A percentile compares a stretch with the other conserved stretches of the same genome.
Evolutionary conservation across 2,797 vertebrate species (phyloP).

Genomic region (Sphenodon punctatus): DNA sequence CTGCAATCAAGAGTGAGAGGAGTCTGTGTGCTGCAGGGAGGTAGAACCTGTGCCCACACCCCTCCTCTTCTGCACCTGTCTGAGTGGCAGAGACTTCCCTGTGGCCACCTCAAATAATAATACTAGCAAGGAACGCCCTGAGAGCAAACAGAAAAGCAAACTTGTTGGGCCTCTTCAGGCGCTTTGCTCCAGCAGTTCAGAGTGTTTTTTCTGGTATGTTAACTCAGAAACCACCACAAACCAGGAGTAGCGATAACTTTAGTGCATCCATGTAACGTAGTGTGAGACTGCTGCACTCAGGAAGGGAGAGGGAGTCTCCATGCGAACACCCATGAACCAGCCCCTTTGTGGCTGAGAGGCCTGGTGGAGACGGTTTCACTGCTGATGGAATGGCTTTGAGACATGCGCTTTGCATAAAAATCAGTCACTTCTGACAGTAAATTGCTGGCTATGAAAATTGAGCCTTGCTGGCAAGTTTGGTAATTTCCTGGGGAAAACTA

Average conservation of each 20-base stretch:
- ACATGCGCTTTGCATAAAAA: neutral
- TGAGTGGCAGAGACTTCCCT: neutral
- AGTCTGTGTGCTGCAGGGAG: neutral
- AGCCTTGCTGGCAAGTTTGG: neutral
- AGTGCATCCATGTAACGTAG: neutral
- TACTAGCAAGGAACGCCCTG: constrained; percentile 50
- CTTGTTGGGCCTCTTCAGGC: accelerated
- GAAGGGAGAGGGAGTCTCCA: neutral
- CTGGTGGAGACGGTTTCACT: neutral
- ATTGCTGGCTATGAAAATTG: accelerated
- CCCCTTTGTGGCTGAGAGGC: neutral
- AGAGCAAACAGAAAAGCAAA: constrained; percentile 62
- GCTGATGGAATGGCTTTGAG: neutral
- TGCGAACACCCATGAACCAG: neutral
- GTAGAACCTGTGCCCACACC: neutral
- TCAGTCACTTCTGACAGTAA: accelerated
- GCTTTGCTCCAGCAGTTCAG: neutral
- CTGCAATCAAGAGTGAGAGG: neutral
- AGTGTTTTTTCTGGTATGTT: neutral
- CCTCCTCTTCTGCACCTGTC: neutral
- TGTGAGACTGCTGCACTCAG: neutral
- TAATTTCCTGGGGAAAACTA: no score
- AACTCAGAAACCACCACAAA: neutral
- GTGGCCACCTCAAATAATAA: neutral
- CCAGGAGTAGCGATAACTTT: neutral